These are phyloP conservation scores for Pseudococcus jackbeardsleyi DNA, from an alignment of 2,888 invertebrate species.

Conservation along the genomic window DNA sequence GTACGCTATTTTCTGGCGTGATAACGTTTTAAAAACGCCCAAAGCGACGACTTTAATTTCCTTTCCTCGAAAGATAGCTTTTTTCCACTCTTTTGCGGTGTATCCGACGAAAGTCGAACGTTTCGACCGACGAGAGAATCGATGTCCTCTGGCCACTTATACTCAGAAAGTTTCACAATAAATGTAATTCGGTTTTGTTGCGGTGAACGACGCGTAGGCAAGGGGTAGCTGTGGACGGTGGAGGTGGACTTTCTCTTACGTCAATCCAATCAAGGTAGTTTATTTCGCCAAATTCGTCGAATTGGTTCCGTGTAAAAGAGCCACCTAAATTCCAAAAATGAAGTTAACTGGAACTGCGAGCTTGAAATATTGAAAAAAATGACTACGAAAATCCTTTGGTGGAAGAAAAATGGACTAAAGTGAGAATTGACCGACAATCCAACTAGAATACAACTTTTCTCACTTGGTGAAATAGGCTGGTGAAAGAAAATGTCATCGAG, in stretches of 20 bases:
- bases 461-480: no score
- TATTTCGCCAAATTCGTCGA: neutral
- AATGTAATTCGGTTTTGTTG: conserved; percentile 5
- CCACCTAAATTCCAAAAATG: no score
- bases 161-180: neutral
- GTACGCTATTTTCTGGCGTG: neutral
- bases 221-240: no score
- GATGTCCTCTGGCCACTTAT: conserved; percentile 8
- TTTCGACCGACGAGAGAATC: neutral
- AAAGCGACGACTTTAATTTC: conserved; percentile 22
- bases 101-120: neutral
- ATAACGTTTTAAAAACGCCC: conserved; percentile 12
- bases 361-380: no score
- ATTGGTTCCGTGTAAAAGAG: neutral
- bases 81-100: neutral
- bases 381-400: no score
- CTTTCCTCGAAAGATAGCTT: neutral
- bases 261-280: neutral
- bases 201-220: neutral
- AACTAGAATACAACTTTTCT: no score
- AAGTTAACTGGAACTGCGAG: no score
- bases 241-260: neutral
- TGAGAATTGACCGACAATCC: no score
- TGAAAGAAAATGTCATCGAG: no score
- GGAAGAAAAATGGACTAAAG: no score